Percentiles rank a stretch among this genome's conserved stretches.
phyloP scores from a whole-genome alignment of 2,888 invertebrate genomes.

The Palloptera scutellata region DNA sequence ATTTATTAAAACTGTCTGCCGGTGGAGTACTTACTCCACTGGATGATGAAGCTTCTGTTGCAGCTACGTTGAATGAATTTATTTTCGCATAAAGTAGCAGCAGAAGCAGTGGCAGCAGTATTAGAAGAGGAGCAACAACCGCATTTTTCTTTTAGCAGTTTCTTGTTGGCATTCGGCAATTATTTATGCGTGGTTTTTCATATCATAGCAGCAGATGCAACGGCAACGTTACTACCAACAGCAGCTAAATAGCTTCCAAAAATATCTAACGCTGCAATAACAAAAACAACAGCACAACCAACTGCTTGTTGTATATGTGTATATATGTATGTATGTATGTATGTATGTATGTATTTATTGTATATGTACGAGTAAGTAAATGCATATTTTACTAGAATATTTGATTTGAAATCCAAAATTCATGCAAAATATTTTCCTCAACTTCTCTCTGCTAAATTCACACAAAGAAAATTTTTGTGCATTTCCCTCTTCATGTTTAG shows the following conservation, averaged over 20 bases:
- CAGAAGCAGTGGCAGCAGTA: no score
- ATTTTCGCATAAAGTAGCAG: no score
- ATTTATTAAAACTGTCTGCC: constrained; percentile 15
- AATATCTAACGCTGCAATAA: not conserved
- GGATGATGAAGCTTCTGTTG: no score
- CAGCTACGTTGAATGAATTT: no score
- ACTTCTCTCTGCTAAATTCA: not conserved
- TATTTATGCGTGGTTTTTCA: no score
- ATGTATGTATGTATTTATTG: not conserved
- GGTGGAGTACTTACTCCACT: not conserved
- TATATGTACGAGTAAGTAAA: not conserved
- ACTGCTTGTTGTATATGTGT: not conserved
- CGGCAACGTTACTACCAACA: not conserved
- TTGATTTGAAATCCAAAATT: constrained; percentile 16
- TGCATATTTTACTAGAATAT: constrained; percentile 6
- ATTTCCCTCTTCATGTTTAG: no score
- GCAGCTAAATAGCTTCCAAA: not conserved
- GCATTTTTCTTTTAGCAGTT: no score
- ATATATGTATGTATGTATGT: not conserved
- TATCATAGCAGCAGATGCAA: no score
- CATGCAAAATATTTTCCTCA: constrained; percentile 10
- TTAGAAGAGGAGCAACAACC: no score
- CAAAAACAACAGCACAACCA: not conserved
- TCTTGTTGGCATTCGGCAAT: no score
- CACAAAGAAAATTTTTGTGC: no score